Conservation (phyloP, 2,113 vertebrate species). For the Siphamia tubifer region DNA sequence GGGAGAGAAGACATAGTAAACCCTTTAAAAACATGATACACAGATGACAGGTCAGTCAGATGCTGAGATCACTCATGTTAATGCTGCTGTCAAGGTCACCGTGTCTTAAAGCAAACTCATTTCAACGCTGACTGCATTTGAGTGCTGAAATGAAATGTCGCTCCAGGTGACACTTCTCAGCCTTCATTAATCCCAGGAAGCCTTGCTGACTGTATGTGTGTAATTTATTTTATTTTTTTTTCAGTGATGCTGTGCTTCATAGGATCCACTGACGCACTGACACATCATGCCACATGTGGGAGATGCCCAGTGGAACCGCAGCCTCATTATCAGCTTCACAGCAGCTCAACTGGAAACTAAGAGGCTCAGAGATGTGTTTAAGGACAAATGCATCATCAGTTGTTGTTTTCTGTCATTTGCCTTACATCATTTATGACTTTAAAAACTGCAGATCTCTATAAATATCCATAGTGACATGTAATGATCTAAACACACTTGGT, state of each 20-base stretch:
- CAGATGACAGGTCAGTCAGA: background rate
- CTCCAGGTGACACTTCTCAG: background rate
- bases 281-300: background rate
- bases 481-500: background rate
- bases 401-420: too few species aligned
- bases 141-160: background rate
- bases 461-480: background rate
- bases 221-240: too few species aligned
- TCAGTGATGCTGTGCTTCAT: background rate
- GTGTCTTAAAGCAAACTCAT: background rate
- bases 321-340: background rate
- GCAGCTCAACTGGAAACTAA: background rate
- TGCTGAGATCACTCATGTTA: background rate
- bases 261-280: background rate
- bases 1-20: background rate
- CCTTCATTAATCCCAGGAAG: background rate
- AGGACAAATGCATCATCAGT: too few species aligned
- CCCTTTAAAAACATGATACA: background rate
- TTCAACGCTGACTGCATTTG: background rate
- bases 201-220: background rate
- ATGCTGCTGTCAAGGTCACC: slow-evolving; percentile 15
- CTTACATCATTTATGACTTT: too few species aligned
- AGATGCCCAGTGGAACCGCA: background rate
- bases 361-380: too few species aligned
- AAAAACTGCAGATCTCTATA: background rate